These are phyloP conservation scores for Amblyopsis hoosieri DNA, from an alignment of 2,797 vertebrate species.

Conservation along the genomic window DNA sequence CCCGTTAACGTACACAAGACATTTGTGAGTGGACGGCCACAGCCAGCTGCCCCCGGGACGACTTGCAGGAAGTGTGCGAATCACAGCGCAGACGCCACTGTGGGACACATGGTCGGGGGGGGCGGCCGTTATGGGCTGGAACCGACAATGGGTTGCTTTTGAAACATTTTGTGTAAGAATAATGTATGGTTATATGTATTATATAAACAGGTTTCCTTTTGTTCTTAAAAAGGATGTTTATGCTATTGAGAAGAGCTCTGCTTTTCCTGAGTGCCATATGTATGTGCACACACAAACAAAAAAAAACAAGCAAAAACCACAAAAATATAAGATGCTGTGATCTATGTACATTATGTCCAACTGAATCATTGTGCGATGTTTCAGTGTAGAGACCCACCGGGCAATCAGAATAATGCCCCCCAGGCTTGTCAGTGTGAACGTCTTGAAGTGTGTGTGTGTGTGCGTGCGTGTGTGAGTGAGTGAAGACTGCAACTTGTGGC, in stretches of 20 bases:
- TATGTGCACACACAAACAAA: slow-evolving; percentile 80
- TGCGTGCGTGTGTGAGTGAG: slow-evolving; percentile 38
- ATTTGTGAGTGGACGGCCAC: too few relatives aligned
- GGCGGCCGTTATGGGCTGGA: slow-evolving; percentile 59
- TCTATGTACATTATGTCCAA: slow-evolving; percentile 74
- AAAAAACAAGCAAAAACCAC: slow-evolving; percentile 70
- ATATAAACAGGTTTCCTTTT: slow-evolving; percentile 80
- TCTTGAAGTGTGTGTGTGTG: slow-evolving; percentile 17
- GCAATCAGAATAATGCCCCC: slow-evolving; percentile 63
- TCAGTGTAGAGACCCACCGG: slow-evolving; percentile 62
- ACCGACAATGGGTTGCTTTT: slow-evolving; percentile 51
- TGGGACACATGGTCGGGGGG: slow-evolving; percentile 10
- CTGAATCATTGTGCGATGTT: slow-evolving; percentile 70
- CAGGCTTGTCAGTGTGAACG: slow-evolving; percentile 42
- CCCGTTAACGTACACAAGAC: too few relatives aligned
- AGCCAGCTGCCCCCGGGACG: neutral
- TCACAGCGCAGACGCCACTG: slow-evolving; percentile 26
- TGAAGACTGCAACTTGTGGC: slow-evolving; percentile 59
- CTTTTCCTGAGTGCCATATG: slow-evolving; percentile 77
- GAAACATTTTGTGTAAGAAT: slow-evolving; percentile 75
- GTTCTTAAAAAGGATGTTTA: slow-evolving; percentile 80
- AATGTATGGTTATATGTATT: slow-evolving; percentile 81
- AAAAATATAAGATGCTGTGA: slow-evolving; percentile 83
- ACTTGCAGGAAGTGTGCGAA: slow-evolving; percentile 49
- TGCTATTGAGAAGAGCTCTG: slow-evolving; percentile 76